A percentile compares a stretch with the other conserved stretches of the same genome.
These are phyloP conservation scores for Hyposoter didymator DNA, from an alignment of 2,888 invertebrate species.

Conservation along the genomic window DNA sequence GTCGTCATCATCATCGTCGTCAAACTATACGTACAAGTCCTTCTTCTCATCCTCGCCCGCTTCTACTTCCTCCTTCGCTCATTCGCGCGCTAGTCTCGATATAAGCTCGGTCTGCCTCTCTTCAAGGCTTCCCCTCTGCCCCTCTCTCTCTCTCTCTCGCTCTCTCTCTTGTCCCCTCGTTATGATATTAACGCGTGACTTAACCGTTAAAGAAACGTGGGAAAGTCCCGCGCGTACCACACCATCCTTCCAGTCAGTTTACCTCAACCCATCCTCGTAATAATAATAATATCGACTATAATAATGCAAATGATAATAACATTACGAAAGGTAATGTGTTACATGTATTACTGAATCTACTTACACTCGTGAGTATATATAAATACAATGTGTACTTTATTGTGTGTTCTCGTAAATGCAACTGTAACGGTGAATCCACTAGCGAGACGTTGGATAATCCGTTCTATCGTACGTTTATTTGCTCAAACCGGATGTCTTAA, in stretches of 20 bases:
- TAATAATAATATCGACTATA: constrained; percentile 54
- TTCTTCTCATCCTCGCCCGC: constrained; percentile 59
- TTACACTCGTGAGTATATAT: constrained; percentile 7
- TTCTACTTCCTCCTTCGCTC: constrained; percentile 56
- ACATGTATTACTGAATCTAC: constrained; percentile 20
- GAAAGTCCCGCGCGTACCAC: constrained; percentile 61
- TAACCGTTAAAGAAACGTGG: constrained; percentile 69
- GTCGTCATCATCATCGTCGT: constrained; percentile 32
- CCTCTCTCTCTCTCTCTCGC: background rate
- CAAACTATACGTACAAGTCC: constrained; percentile 23
- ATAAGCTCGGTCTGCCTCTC: constrained; percentile 49
- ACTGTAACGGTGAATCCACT: constrained; percentile 52
- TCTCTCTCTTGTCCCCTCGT: constrained; percentile 40
- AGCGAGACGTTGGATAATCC: constrained; percentile 35
- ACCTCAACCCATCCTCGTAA: constrained; percentile 60
- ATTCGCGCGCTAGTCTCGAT: constrained; percentile 57
- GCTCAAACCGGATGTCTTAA: background rate
- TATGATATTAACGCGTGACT: constrained; percentile 69
- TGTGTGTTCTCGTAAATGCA: constrained; percentile 42
- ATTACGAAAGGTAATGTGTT: constrained; percentile 43
- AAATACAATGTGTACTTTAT: constrained; percentile 52
- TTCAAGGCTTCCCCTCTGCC: constrained; percentile 32
- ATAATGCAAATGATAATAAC: constrained; percentile 17
- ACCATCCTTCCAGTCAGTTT: constrained; percentile 56
- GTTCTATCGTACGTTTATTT: constrained; percentile 28